Evolutionary conservation across 2,113 vertebrate species (phyloP).

Genomic region (Labrus mixtus): DNA sequence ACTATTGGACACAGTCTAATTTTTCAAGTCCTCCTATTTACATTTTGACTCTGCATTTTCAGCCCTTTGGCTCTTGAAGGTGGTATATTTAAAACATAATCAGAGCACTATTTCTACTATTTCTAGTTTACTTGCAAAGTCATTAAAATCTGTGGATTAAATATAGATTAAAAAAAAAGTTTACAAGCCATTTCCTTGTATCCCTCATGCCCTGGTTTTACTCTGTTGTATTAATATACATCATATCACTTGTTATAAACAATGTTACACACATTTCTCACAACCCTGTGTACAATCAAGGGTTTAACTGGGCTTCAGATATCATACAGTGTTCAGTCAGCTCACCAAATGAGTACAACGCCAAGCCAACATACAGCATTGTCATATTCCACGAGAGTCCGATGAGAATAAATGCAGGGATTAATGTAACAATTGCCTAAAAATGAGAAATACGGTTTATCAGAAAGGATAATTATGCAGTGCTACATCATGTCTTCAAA

Average conservation of each 20-base stretch:
- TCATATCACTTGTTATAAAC: no score
- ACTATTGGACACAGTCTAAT: no score
- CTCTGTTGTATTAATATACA: background rate
- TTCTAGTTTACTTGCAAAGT: no score
- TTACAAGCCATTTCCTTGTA: no score
- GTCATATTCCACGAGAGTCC: conserved; percentile 87
- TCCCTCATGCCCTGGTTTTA: background rate
- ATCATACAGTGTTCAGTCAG: background rate
- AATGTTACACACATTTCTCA: background rate
- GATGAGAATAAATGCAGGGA: conserved; percentile 93
- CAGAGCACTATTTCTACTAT: no score
- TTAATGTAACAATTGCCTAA: conserved; percentile 90
- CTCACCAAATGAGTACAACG: conserved; percentile 94
- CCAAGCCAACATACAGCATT: conserved; percentile 87
- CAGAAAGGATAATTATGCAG: background rate
- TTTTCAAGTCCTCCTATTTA: no score
- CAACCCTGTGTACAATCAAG: background rate
- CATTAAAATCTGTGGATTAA: no score
- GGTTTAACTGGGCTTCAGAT: background rate
- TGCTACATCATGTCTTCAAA: background rate
- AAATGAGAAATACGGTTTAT: conserved; percentile 23
- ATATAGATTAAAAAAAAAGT: no score
- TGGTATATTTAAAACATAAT: no score
- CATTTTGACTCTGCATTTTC: no score
- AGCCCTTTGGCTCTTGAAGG: no score